Evolutionary conservation across 1,140 invertebrate species (phyloP), one percentile per base, ranked within the genome.

Genomic region (Elysia chlorotica): DNA sequence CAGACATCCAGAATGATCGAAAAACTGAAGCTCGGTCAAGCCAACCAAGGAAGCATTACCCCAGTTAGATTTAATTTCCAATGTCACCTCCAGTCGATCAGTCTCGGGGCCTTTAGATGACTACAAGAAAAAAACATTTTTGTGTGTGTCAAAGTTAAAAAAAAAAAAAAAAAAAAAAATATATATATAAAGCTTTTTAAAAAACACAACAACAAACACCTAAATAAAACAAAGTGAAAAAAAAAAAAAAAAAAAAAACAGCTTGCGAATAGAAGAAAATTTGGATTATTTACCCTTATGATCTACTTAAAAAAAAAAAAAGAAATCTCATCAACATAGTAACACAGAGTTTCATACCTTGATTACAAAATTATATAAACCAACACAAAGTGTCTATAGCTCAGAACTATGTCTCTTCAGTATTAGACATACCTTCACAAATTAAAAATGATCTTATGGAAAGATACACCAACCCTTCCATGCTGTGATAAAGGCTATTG

Each of bases 11-110:
- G 80, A 73, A n/a, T 65, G 56, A 61, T 85, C 75, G 76, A 81
- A 80, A 66, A 84, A 78, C 73, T 86, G 81, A 30, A 86, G 78
- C 73, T 86, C 85, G 37, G 85, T 86, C 23, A 86, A 74, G 25
- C 85, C 85, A 61, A 86, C 74, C 31, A 78, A 63, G 36, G 76
- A 75, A 37, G 78, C 67, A 65, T 86, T 69, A 14, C 85, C 85
- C 85, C 85, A 86, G 76, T 83, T 86, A n/a, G 82, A 82, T 28
- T 78, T 19, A 25, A 86, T 75, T 71, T 82, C 78, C 38, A 86
- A 37, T 14, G 75, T 75, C 1, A 83, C 75, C 23, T 84, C 79
- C 35, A 72, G 33, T 23, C 59, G 56, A 48, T 71, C 69, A 25
- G 69, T 71, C 28, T 62, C 69, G 30, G 69, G 69, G 36, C 5